Evolutionary conservation across 1,140 invertebrate species (phyloP), one percentile per base, ranked within the genome.

Genomic region (Stegodyphus dumicola): DNA sequence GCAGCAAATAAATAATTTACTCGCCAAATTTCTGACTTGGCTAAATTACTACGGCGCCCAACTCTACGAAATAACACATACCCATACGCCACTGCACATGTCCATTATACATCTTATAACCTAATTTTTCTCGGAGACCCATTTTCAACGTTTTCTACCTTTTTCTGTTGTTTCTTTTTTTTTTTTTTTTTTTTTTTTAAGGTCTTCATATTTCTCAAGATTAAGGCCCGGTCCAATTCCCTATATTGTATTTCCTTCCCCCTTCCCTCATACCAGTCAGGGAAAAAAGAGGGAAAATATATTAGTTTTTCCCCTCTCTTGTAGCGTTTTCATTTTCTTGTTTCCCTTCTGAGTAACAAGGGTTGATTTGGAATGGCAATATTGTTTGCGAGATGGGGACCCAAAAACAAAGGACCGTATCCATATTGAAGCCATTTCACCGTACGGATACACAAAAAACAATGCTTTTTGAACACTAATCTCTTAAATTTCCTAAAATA

Each of bases 81-180:
- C 33, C 33, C 33, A 33, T 33, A 33, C 7, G 53, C 53, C 48
- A 52, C 33, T 81, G 69, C 60, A 66, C 70, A 67, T 75, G 80
- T 75, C 80, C 80, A 83, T 83, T 83, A 83, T 83, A 83, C 80
- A 67, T 83, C 80, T 83, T 83, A 83, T 75, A 83, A 83, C 80
- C 70, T 83, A 83, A 83, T 83, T 83, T 83, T 75, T 75, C 69
- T 60, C 17, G 48, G 56, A 80, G 71, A 65, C 80, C 80, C 71
- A 66, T 75, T 83, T 81, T 81, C 60, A 33, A 33, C 33, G 33
- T 33, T 33, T 33, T 33, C 33, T 33, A 33, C 33, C 33, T 33
- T 33, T 33, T 33, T 33, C 33, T 33, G 33, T 33, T 33, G 1
- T 33, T 33, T 33, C 33, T 33, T 33, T 33, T 33, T 33, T 33